Evolutionary conservation across 2,113 vertebrate genomes (phyloP), one percentile per base, ranked within the genome.

Genomic region (Lepus americanus): DNA sequence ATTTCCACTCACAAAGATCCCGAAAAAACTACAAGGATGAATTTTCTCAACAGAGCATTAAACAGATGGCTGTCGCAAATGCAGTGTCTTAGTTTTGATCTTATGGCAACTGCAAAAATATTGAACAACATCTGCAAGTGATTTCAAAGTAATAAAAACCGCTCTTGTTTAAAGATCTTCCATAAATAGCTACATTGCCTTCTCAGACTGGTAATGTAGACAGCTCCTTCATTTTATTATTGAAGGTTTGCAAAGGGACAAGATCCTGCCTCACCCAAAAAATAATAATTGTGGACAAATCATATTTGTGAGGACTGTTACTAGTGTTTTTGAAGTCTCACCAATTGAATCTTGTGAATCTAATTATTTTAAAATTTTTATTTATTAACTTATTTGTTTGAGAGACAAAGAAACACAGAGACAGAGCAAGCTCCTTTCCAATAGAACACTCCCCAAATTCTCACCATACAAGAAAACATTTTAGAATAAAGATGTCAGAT

Each of bases 141-240:
- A 80, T 81, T 97, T 96, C 69, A 76, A 5, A 59, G 72, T 89
- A 87, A 53, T 92, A 83, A 97, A 97, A 95, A 83, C 61, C 64
- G 29, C 55, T 93, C 77, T 94, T 96, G 85, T 93, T 96, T 94
- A 94, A 96, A 96, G 94, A 95, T 82, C 69, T 95, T 81, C 90
- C 31, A 79, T 90, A 94, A 96, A 94, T 74, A 94, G 69, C 88
- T 85, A 66, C 36, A 67, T 33, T 94, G 80, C 91, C 79, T 96
- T 78, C 95, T 88, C 39, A 95, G 63, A 85, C 44, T 90, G 88
- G 36, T 55, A 79, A 31, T 36, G 53, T 64, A 82, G 74, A 94
- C 89, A 95, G 36, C 63, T 88, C 55, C 85, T 87, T 78, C 33
- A 66, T 66, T 94, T 84, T 90, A 31, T 73, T 72, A 77, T 16